These are phyloP conservation scores for Tetranychus piercei DNA, from an alignment of 2,888 invertebrate genomes.

Conservation along the genomic window DNA sequence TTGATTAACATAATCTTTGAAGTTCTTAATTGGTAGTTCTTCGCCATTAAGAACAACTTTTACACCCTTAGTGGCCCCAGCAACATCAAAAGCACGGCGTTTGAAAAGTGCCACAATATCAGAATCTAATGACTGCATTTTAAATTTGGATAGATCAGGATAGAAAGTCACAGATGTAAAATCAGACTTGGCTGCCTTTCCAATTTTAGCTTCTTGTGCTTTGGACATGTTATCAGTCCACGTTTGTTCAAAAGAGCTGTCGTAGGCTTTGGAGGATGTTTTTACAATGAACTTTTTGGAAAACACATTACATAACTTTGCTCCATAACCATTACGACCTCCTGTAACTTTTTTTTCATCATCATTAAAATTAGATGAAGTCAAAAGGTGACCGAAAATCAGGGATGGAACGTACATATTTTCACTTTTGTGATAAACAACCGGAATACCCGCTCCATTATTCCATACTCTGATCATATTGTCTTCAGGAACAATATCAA, in stretches of 20 bases:
- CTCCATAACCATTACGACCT: slow-evolving; percentile 95
- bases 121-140: slow-evolving; percentile 76
- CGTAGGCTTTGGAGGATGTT: slow-evolving; percentile 70
- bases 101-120: slow-evolving; percentile 83
- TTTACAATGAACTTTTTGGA: slow-evolving; percentile 88
- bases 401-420: slow-evolving; percentile 97
- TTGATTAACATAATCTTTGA: slow-evolving; percentile 87
- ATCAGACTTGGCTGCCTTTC: slow-evolving; percentile 42
- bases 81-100: slow-evolving; percentile 83
- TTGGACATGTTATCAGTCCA: slow-evolving; percentile 93
- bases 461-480: slow-evolving; percentile 86
- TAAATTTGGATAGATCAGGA: slow-evolving; percentile 84
- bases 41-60: slow-evolving; percentile 78
- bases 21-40: slow-evolving; percentile 46
- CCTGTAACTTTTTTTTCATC: slow-evolving; percentile 75
- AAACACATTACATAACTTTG: slow-evolving; percentile 97
- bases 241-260: slow-evolving; percentile 68
- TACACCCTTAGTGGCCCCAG: slow-evolving; percentile 68
- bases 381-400: slow-evolving; percentile 95
- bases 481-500: slow-evolving; percentile 61
- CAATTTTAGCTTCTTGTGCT: slow-evolving; percentile 44
- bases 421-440: slow-evolving; percentile 88
- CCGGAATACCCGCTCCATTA: slow-evolving; percentile 92
- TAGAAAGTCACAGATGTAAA: slow-evolving; percentile 81
- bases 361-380: slow-evolving; percentile 97